Evolutionary conservation across 2,113 vertebrate genomes (phyloP).

Genomic region (Semicossyphus pulcher): DNA sequence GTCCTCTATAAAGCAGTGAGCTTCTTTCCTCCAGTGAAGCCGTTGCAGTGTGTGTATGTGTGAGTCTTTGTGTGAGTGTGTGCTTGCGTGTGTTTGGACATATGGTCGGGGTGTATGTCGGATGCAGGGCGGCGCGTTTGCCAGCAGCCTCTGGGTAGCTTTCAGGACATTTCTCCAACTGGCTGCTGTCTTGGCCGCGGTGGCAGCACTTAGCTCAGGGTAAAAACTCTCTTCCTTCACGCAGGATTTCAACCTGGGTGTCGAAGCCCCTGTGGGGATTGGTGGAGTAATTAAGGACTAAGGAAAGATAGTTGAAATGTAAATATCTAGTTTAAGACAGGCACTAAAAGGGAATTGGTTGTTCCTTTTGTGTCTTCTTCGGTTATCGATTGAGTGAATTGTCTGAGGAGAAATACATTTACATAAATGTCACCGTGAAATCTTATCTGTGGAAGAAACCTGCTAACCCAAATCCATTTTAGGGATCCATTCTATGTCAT

Average conservation of each 20-base stretch:
- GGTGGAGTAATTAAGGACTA: conserved; percentile 60
- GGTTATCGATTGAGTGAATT: not conserved
- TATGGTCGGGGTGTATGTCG: conserved; percentile 71
- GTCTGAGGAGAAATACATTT: not conserved
- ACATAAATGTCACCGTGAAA: not conserved
- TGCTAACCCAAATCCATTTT: not conserved
- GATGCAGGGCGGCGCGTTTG: conserved; percentile 55
- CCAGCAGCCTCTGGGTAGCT: conserved; percentile 79
- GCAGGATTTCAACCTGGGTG: conserved; percentile 40
- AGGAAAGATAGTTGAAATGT: conserved; percentile 26
- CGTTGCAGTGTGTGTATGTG: not conserved
- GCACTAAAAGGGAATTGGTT: conserved; percentile 1
- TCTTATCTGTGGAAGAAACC: not conserved
- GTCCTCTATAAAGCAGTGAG: not conserved
- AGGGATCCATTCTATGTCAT: no score
- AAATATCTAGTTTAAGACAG: conserved; percentile 25
- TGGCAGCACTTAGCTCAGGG: conserved; percentile 52
- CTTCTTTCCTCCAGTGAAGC: conserved; percentile 2
- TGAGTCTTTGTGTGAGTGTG: not conserved
- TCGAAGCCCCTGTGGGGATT: not conserved
- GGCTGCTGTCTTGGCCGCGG: conserved; percentile 59
- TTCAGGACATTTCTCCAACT: conserved; percentile 75
- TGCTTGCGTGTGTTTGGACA: conserved; percentile 55
- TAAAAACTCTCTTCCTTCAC: conserved; percentile 50
- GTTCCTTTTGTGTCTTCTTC: not conserved